These are phyloP conservation scores for Plagodis pulveraria DNA, from an alignment of 2,888 invertebrate genomes.

Conservation along the genomic window DNA sequence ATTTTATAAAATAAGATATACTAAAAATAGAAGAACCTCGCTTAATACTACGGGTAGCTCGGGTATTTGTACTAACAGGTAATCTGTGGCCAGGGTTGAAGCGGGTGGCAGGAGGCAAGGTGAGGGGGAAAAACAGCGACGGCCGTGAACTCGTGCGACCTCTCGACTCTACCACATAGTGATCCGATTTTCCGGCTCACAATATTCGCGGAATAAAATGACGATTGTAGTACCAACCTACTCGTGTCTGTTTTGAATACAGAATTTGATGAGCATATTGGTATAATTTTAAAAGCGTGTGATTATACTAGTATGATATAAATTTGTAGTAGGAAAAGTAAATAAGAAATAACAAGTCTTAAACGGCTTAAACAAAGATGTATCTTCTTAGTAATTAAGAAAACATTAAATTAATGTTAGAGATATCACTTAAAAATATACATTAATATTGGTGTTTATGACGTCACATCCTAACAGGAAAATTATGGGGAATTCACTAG, in stretches of 20 bases:
- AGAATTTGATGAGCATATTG: not conserved
- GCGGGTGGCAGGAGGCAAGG: conserved; percentile 38
- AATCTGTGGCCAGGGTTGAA: not conserved
- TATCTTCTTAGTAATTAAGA: too few species aligned
- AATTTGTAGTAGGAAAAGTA: too few species aligned
- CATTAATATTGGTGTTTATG: too few species aligned
- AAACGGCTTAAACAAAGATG: too few species aligned
- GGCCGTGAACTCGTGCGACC: conserved; percentile 79
- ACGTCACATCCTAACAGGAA: too few species aligned
- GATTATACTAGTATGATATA: too few species aligned
- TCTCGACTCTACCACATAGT: conserved; percentile 44
- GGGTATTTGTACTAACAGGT: conserved; percentile 18
- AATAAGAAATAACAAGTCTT: too few species aligned
- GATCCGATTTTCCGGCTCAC: conserved; percentile 41
- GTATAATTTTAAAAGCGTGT: too few species aligned
- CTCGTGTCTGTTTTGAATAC: not conserved
- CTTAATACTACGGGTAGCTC: conserved; percentile 41
- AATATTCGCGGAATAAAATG: conserved; percentile 32
- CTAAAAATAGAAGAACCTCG: conserved; percentile 63
- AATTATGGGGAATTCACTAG: too few species aligned
- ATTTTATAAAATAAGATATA: conserved; percentile 42
- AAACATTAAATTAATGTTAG: too few species aligned
- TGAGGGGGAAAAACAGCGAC: conserved; percentile 36
- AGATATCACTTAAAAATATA: too few species aligned
- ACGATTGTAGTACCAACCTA: conserved; percentile 23